A percentile compares a stretch with the other conserved stretches of the same genome.
phyloP scores from a whole-genome alignment of 2,113 vertebrate species.

The Pluvialis apricaria region DNA sequence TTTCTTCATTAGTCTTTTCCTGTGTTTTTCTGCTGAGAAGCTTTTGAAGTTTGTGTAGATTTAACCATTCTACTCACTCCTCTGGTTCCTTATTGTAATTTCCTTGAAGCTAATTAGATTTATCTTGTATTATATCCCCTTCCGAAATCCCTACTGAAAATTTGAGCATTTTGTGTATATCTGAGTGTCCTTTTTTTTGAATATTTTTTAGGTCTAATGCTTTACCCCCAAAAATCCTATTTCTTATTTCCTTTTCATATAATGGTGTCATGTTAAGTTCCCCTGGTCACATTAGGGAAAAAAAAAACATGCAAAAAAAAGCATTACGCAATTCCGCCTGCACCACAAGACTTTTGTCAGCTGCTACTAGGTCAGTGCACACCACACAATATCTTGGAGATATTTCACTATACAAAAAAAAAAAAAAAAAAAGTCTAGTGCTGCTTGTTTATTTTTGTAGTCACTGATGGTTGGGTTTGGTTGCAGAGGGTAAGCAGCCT shows the following conservation, averaged over 20 bases:
- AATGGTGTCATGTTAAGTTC: background rate
- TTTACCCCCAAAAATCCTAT: rapidly evolving
- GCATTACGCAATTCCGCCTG: rapidly evolving
- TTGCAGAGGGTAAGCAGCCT: background rate
- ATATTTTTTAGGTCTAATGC: background rate
- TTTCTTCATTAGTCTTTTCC: slow-evolving; percentile 19
- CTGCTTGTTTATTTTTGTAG: background rate
- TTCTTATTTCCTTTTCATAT: background rate
- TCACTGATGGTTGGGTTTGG: background rate
- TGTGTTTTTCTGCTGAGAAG: background rate
- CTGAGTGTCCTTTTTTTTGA: background rate
- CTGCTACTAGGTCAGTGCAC: background rate
- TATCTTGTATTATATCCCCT: background rate
- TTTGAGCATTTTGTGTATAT: background rate
- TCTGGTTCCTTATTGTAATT: background rate
- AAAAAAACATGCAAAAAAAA: background rate
- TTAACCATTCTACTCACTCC: background rate
- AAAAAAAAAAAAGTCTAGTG: rapidly evolving
- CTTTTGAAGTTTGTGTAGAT: background rate
- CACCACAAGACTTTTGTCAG: background rate
- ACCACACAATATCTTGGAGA: background rate
- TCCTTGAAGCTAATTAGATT: slow-evolving; percentile 26
- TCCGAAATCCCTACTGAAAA: background rate
- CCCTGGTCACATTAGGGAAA: rapidly evolving
- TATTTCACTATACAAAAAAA: background rate